Conservation (phyloP, 2,797 vertebrate species). For the Carapus acus region DNA sequence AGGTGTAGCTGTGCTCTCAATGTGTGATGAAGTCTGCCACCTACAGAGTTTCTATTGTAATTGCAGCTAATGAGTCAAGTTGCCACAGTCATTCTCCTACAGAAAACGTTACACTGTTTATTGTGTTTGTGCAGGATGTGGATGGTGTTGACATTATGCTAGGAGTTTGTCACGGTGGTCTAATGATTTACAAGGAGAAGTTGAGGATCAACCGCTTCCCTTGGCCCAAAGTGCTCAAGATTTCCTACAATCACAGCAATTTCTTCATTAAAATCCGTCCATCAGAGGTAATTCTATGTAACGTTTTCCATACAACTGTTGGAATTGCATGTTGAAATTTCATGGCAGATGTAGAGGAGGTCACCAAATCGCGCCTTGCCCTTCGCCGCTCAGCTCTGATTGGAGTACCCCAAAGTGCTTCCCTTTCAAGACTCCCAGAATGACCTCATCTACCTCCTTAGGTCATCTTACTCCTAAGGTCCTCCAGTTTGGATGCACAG, state of each 20-base stretch:
- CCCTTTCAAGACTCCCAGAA: too few relatives aligned
- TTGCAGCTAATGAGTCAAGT: neutral
- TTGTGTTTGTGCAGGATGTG: slow-evolving; percentile 77
- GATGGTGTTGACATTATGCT: slow-evolving; percentile 90
- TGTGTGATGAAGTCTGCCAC: slow-evolving; percentile 44
- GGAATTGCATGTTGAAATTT: neutral
- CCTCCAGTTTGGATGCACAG: too few relatives aligned
- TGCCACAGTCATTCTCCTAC: too few relatives aligned
- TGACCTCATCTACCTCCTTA: too few relatives aligned
- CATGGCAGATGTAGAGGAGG: too few relatives aligned
- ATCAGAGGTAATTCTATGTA: slow-evolving; percentile 77
- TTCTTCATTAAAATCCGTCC: slow-evolving; percentile 94
- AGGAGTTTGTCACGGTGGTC: slow-evolving; percentile 90
- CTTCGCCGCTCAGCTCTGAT: too few relatives aligned
- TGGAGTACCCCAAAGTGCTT: too few relatives aligned
- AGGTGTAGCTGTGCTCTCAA: neutral
- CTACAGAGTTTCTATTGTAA: slow-evolving; percentile 45
- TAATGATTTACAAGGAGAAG: slow-evolving; percentile 95
- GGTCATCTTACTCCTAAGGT: too few relatives aligned
- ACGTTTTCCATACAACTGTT: neutral
- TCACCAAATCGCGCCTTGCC: too few relatives aligned
- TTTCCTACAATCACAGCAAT: slow-evolving; percentile 94
- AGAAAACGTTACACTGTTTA: neutral
- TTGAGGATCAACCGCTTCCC: slow-evolving; percentile 92
- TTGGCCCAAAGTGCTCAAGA: slow-evolving; percentile 97